Percentiles rank a stretch among this genome's conserved stretches.
These are phyloP conservation scores for Discoglossus pictus DNA, from an alignment of 2,797 vertebrate species.

Conservation along the genomic window DNA sequence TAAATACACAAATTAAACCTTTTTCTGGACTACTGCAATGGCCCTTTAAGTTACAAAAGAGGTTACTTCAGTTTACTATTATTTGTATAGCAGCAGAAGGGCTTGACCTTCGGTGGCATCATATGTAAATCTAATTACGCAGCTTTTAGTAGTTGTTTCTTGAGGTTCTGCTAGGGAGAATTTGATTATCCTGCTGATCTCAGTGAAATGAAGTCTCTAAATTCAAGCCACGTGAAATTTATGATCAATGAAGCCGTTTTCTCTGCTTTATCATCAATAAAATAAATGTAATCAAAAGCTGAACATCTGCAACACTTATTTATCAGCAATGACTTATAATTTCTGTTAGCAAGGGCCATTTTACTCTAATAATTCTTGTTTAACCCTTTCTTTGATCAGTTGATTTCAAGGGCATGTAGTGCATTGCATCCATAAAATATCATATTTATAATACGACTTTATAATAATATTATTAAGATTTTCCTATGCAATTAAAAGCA, in stretches of 20 bases:
- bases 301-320: constrained; percentile 36
- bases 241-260: constrained; percentile 36
- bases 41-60: constrained; percentile 2
- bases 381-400: constrained; percentile 2
- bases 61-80: constrained; percentile 1
- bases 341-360: constrained; percentile 30
- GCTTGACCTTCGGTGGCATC: constrained; percentile 41
- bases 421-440: no score
- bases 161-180: constrained; percentile 35
- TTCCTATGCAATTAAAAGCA: no score
- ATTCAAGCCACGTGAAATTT: constrained; percentile 41
- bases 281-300: constrained; percentile 40
- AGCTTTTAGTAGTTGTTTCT: constrained; percentile 48
- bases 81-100: constrained; percentile 15
- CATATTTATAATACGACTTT: no score
- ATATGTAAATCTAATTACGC: constrained; percentile 43
- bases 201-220: constrained; percentile 43
- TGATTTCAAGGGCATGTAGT: not conserved
- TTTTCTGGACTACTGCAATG: no score
- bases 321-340: constrained; percentile 24
- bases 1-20: no score
- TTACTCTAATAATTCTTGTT: constrained; percentile 23
- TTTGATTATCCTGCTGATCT: constrained; percentile 42
- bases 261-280: constrained; percentile 41
- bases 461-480: no score